Evolutionary conservation across 2,113 vertebrate genomes (phyloP).

Genomic region (Ascaphus truei): DNA sequence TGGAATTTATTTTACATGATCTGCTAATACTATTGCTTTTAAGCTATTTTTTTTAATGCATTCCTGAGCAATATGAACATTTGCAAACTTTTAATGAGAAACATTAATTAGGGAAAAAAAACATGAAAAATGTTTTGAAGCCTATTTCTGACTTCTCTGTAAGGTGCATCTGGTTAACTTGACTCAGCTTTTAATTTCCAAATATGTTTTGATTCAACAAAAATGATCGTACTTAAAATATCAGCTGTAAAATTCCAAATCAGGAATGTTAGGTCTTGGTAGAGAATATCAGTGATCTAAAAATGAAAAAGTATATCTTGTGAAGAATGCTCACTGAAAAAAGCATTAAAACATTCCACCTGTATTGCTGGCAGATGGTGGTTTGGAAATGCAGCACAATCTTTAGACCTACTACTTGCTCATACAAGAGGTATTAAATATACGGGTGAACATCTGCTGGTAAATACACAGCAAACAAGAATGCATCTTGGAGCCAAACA

Average conservation of each 20-base stretch:
- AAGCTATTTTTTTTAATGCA: no score
- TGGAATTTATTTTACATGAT: no score
- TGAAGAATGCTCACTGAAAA: neutral
- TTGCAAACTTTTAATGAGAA: no score
- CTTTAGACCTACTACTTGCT: conserved; percentile 63
- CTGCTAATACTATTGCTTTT: no score
- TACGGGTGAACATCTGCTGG: conserved; percentile 77
- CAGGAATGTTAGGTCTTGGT: neutral
- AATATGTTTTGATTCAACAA: no score
- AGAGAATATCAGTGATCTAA: neutral
- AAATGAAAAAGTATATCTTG: neutral
- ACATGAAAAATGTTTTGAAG: no score
- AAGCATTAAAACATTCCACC: conserved; percentile 75
- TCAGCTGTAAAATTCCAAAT: neutral
- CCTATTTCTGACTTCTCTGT: no score
- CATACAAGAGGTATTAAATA: conserved; percentile 66
- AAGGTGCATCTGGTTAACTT: no score
- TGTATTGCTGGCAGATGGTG: conserved; percentile 80
- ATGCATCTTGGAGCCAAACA: conserved; percentile 75
- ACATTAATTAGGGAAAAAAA: no score
- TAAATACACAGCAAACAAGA: conserved; percentile 85
- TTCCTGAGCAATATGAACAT: no score
- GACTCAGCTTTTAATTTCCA: no score
- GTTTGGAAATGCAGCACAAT: conserved; percentile 66
- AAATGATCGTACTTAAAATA: no score